Evolutionary conservation across 92 coral and sea anemone genomes (phyloP).

Genomic region (Porites rus): DNA sequence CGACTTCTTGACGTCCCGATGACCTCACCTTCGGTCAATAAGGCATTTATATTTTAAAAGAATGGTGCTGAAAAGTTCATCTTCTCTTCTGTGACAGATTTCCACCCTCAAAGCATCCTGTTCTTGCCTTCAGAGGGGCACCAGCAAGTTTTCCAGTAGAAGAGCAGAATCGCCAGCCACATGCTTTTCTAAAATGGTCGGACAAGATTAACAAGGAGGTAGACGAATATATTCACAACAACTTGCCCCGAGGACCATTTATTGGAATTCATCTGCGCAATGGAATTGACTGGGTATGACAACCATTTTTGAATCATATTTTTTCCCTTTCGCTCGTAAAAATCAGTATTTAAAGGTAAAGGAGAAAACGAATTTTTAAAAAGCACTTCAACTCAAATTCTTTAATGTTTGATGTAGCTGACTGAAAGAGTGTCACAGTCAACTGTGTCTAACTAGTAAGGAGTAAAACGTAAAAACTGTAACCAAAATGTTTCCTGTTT

Average conservation of each 20-base stretch:
- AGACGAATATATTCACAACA: slow-evolving; percentile 41
- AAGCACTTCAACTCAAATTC: background rate
- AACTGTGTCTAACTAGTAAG: no score
- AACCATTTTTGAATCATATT: background rate
- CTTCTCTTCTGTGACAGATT: slow-evolving; percentile 49
- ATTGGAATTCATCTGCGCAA: slow-evolving; percentile 91
- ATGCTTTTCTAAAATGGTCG: slow-evolving; percentile 81
- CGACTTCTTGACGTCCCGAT: no score
- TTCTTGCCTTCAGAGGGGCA: slow-evolving; percentile 87
- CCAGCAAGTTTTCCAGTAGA: slow-evolving; percentile 84
- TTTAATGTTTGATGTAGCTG: no score
- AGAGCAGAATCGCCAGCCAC: slow-evolving; percentile 64
- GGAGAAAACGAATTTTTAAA: background rate
- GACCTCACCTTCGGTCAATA: no score
- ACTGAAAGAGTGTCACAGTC: no score
- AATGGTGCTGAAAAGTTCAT: no score
- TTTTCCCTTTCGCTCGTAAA: no score
- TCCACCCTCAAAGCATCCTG: slow-evolving; percentile 82
- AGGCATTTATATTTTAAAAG: no score
- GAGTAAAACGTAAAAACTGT: background rate
- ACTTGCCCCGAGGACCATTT: slow-evolving; percentile 74
- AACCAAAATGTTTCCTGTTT: background rate
- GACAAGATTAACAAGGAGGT: slow-evolving; percentile 62
- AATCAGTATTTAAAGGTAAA: background rate
- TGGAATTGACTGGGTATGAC: slow-evolving; percentile 83